Conservation (phyloP, 2,113 vertebrate genomes). For the Xiphophorus couchianus region DNA sequence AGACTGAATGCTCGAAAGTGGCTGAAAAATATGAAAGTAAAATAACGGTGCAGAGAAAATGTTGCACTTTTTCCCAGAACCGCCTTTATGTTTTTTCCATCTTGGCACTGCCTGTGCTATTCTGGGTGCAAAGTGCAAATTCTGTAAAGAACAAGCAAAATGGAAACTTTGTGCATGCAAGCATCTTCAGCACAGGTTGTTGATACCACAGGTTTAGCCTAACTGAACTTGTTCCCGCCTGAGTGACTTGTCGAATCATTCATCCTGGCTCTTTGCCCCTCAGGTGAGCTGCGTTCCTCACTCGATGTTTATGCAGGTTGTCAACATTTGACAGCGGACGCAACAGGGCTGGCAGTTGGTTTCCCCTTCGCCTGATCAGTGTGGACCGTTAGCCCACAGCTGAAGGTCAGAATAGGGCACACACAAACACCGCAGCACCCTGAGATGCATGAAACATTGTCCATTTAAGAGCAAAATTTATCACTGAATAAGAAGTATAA, state of each 20-base stretch:
- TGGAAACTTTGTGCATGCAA: neutral
- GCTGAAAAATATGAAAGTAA: neutral
- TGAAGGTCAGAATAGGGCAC: conserved; percentile 62
- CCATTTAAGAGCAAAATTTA: conserved; percentile 51
- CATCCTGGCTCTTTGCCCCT: conserved; percentile 44
- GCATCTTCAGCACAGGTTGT: neutral
- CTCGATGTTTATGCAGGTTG: conserved; percentile 68
- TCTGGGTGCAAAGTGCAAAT: too few relatives aligned
- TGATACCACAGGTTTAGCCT: conserved; percentile 14
- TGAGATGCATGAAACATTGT: conserved; percentile 29
- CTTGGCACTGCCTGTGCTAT: neutral
- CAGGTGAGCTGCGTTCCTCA: conserved; percentile 41
- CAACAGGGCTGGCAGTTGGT: conserved; percentile 46
- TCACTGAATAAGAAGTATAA: conserved; percentile 20
- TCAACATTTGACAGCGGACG: conserved; percentile 63
- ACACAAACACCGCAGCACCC: conserved; percentile 1
- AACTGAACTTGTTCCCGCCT: conserved; percentile 22
- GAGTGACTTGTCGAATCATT: conserved; percentile 48
- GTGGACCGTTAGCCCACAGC: conserved; percentile 54
- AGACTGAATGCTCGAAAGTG: neutral
- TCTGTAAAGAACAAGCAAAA: neutral
- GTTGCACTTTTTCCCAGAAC: neutral
- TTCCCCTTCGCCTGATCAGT: conserved; percentile 39
- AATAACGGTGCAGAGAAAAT: neutral
- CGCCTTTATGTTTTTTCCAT: neutral